phyloP scores from a whole-genome alignment of 92 coral and sea anemone genomes.

The Muricea muricata region DNA sequence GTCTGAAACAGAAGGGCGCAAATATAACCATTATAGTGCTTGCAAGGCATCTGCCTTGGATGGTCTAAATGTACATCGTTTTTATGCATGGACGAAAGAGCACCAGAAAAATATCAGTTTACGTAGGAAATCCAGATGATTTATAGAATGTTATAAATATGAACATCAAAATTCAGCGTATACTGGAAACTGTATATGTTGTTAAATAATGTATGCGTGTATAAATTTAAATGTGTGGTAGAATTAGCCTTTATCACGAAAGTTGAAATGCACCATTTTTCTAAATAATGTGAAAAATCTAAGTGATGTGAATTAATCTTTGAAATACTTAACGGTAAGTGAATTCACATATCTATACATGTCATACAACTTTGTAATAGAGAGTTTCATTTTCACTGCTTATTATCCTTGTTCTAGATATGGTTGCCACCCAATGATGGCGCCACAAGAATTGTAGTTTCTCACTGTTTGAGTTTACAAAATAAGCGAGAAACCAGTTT shows the following conservation, averaged over 20 bases:
- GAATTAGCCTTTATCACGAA: neutral
- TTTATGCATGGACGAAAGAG: slow-evolving; percentile 47
- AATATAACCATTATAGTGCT: slow-evolving; percentile 39
- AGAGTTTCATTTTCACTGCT: too few relatives aligned
- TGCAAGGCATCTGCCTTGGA: slow-evolving; percentile 29
- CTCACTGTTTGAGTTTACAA: too few relatives aligned
- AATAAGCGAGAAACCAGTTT: too few relatives aligned
- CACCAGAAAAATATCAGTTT: slow-evolving; percentile 34
- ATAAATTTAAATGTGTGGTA: neutral
- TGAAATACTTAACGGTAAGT: too few relatives aligned
- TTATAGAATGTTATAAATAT: neutral
- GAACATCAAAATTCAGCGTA: neutral
- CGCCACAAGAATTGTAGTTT: too few relatives aligned
- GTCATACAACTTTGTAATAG: too few relatives aligned
- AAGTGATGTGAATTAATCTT: too few relatives aligned
- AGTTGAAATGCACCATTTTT: too few relatives aligned
- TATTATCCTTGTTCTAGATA: too few relatives aligned
- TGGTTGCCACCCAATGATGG: too few relatives aligned
- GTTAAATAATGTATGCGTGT: neutral
- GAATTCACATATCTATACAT: too few relatives aligned
- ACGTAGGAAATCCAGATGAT: slow-evolving; percentile 26
- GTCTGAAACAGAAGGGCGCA: slow-evolving; percentile 36
- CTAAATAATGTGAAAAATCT: too few relatives aligned
- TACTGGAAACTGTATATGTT: neutral
- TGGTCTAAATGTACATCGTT: slow-evolving; percentile 10